Percentiles rank a stretch among this genome's conserved stretches.
These are phyloP conservation scores for Tyria jacobaeae DNA, from an alignment of 2,888 invertebrate species.

Conservation along the genomic window DNA sequence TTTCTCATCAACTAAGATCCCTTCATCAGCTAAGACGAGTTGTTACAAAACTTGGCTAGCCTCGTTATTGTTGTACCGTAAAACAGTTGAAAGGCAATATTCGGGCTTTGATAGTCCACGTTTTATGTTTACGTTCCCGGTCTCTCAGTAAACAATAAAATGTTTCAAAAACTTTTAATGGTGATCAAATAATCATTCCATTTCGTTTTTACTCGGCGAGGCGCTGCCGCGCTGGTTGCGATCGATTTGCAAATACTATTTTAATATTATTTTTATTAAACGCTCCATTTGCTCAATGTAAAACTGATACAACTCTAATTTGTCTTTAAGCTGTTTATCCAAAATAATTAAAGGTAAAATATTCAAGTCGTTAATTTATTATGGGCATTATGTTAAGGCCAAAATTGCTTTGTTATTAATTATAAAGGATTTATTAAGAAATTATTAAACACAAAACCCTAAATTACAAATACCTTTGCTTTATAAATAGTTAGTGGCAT, in stretches of 20 bases:
- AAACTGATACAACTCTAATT: slow-evolving; percentile 46
- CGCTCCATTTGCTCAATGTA: slow-evolving; percentile 64
- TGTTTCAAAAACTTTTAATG: slow-evolving; percentile 82
- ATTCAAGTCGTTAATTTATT: no score
- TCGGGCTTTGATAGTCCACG: slow-evolving; percentile 53
- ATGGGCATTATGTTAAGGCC: no score
- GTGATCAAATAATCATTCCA: slow-evolving; percentile 78
- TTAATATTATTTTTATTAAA: slow-evolving; percentile 53
- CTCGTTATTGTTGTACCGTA: slow-evolving; percentile 42
- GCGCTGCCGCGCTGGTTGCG: slow-evolving; percentile 36
- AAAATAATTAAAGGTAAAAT: no score
- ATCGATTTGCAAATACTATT: slow-evolving; percentile 53
- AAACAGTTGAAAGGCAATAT: slow-evolving; percentile 45
- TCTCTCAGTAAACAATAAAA: slow-evolving; percentile 65
- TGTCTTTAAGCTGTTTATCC: neutral
- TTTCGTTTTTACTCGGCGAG: slow-evolving; percentile 61
- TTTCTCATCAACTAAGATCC: slow-evolving; percentile 41
- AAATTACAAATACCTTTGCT: no score
- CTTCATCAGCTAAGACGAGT: slow-evolving; percentile 37
- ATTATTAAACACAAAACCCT: no score
- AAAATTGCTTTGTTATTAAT: no score
- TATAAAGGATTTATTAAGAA: no score
- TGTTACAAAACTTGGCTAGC: slow-evolving; percentile 29
- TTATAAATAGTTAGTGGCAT: no score
- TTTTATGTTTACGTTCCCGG: slow-evolving; percentile 64